Evolutionary conservation across 2,888 invertebrate genomes (phyloP), one percentile per base, ranked within the genome.

Genomic region (Drosophila barbarae): DNA sequence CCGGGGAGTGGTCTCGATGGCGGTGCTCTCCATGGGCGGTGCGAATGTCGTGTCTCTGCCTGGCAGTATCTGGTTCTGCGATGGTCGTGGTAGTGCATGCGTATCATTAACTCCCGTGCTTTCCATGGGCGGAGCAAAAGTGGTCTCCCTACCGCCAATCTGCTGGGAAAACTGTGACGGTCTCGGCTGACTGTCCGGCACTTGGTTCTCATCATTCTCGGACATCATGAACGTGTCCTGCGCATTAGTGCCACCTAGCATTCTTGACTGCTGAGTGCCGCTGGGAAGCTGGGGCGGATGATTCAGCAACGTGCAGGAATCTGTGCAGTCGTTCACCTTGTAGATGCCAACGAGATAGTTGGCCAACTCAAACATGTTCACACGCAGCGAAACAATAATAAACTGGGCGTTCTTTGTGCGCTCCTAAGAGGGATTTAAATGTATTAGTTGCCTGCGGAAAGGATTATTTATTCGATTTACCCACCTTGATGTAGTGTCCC

Each of bases 361-460:
- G 1, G 96, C 95, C 15, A 98, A 90, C 86, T 99, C 98, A 88
- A 98, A 99, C 99, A 99, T 99, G 88, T 99, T 97, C 71, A 97
- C 95, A 0, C 99, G 92, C 36, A 99, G 92, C 0, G 99, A 98
- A 71, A 99, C 98, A 73, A 99, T 97, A 70, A 99, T 96, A 87
- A 99, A 99, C 88, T 99, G 99, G 0, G 99, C 98, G 90, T 99
- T 98, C 88, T 95, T 96, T 0, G 98, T 98, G 34, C 98, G 92
- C 84, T 98, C 97, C 95, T 96, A 84, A 7, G 2, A 85, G 66
- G 2, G n/a, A 58, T 47, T 71, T 32, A 15, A 9, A 32, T 32
- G 3, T 6, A 15, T 13, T 18, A 0, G 0, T 5, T 13, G 13
- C 4, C 15, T 8, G 18, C 9, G n/a, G 0, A 2, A 23, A n/a